Evolutionary conservation across 2,797 vertebrate species (phyloP).

Genomic region (Borostomias antarcticus): DNA sequence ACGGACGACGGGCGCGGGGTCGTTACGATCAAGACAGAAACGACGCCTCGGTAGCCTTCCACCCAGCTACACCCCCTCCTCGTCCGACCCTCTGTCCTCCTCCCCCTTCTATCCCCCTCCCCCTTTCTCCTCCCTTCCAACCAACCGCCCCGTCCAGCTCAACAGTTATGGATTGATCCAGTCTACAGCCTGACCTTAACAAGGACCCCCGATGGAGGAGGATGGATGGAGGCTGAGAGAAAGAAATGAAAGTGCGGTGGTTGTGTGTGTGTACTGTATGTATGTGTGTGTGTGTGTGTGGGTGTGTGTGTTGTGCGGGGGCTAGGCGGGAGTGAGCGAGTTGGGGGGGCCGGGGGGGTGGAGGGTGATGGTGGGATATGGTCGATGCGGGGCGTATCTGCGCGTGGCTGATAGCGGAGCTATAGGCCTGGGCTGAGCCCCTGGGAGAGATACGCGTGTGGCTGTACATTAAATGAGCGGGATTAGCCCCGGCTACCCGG

Average conservation of each 20-base stretch:
- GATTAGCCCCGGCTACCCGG: conserved; percentile 61
- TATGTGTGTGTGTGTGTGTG: conserved; percentile 13
- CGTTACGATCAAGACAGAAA: conserved; percentile 49
- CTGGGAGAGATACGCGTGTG: conserved; percentile 52
- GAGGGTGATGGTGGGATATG: conserved; percentile 23
- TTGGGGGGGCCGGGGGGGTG: conserved; percentile 11
- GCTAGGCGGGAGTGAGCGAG: neutral
- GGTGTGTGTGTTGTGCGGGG: neutral
- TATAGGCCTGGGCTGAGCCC: conserved; percentile 44
- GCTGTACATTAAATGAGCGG: conserved; percentile 66
- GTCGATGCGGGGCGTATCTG: conserved; percentile 38
- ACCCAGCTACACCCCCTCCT: neutral
- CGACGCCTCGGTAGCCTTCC: conserved; percentile 5
- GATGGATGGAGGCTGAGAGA: conserved; percentile 5
- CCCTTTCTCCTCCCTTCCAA: conserved; percentile 7
- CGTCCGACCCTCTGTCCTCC: conserved; percentile 22
- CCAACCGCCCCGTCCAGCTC: conserved; percentile 13
- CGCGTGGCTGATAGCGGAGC: conserved; percentile 47
- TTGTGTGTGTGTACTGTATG: conserved; percentile 2
- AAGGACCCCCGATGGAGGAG: too few species aligned
- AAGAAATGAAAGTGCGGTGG: too few species aligned
- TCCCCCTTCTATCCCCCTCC: conserved; percentile 29
- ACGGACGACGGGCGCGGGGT: conserved; percentile 35
- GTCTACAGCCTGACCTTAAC: conserved; percentile 55
- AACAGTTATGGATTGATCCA: conserved; percentile 56